These are phyloP conservation scores for Marronus borbonicus DNA, from an alignment of 2,888 invertebrate species.

Conservation along the genomic window DNA sequence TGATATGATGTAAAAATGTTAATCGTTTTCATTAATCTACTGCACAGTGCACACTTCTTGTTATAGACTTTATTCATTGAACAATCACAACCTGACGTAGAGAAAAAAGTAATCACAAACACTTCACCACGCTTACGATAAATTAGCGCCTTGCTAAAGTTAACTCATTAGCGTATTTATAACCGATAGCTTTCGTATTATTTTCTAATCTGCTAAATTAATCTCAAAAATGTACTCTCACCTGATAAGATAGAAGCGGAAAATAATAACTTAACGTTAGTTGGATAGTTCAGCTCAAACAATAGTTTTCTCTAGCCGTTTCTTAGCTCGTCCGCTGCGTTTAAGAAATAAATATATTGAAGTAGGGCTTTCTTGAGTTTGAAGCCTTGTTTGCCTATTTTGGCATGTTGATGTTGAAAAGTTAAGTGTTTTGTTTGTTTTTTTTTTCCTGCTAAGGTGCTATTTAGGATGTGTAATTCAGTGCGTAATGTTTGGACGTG, in stretches of 20 bases:
- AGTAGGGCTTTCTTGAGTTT: not conserved
- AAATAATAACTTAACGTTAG: constrained; percentile 24
- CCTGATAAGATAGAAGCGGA: constrained; percentile 35
- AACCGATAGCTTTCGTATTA: not conserved
- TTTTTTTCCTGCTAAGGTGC: not conserved
- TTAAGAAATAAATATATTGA: not conserved
- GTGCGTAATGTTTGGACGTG: not conserved
- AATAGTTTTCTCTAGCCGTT: not conserved
- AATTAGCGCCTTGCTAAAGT: not conserved
- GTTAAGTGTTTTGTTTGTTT: too few species aligned
- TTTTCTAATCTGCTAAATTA: constrained; percentile 32
- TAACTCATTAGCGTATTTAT: not conserved
- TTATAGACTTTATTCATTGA: not conserved
- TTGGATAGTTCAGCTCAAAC: constrained; percentile 1
- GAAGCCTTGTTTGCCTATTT: not conserved
- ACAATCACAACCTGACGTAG: not conserved
- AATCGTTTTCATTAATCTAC: not conserved
- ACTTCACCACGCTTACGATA: not conserved
- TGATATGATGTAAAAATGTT: too few species aligned
- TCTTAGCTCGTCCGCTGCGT: not conserved
- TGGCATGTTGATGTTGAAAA: not conserved
- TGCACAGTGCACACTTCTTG: not conserved
- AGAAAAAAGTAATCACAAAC: not conserved
- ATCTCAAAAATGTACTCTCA: constrained; percentile 39
- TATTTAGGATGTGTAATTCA: not conserved